Evolutionary conservation across 1,140 invertebrate species (phyloP), one percentile per base, ranked within the genome.

Genomic region (Dreissena rostriformis): DNA sequence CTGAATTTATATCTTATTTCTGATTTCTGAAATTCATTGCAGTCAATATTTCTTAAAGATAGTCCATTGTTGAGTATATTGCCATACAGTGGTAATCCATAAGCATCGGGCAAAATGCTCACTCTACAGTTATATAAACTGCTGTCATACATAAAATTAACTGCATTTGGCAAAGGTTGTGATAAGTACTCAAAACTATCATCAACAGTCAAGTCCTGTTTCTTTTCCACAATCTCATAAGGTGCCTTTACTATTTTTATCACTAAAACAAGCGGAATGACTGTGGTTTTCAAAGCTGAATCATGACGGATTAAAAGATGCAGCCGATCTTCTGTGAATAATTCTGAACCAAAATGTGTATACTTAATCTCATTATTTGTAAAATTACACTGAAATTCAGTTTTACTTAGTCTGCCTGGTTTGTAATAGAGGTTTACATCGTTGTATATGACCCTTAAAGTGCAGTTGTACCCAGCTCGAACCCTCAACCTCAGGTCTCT

Each of bases 281-380:
- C 91, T 14, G 92, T 52, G n/a, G 94, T 93, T 71, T 94, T 88
- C 11, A 88, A 90, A 11, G 74, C 67, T 0, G 93, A 91, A 86
- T 94, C 93, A 84, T 94, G 93, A 10, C 92, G 86, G 52, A 94
- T 86, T 22, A 94, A 85, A 22, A 94, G 78, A 24, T 87, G 89
- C 24, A 94, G 84, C 26, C 75, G 88, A 75, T 94, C 93, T 63
- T 89, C 84, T 10, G 80, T 65, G 0, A 92, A 92, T 66, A 86
- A 91, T 11, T 88, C 76, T 6, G 90, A 83, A 29, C 94, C 94
- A 81, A 92, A 94, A 86, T 94, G 94, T 10, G 90, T 90, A 83
- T 94, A 94, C 19, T 87, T 85, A 11, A 94, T 92, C 11, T 92
- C 90, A 0, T 90, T 82, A 22, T 85, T 82, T 5, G 87, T 90